Evolutionary conservation across 2,797 vertebrate genomes (phyloP), one percentile per base, ranked within the genome.

Genomic region (Hydrolagus colliei): DNA sequence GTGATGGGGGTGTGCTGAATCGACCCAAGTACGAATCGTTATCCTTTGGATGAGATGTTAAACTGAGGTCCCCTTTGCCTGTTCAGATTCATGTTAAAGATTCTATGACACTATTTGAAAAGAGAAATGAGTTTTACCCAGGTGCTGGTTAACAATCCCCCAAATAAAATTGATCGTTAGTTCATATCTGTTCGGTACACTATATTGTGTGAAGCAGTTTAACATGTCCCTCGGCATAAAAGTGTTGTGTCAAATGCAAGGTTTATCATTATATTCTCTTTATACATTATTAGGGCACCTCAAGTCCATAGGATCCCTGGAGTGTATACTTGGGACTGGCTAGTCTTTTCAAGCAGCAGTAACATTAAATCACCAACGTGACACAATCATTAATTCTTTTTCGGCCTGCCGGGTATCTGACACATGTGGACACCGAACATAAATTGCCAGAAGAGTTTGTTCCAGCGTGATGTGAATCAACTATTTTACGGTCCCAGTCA

Each of bases 401-500:
- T 20, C 59, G 52, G 11, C 20, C 41, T 3, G 2, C 41, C 41
- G 6, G 41, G 41, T 52, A 6, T 52, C 41, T 52, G 41, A 52
- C 41, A 52, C 1, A 52, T 52, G 41, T 52, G 41, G 41, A 52
- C 41, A 52, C 61, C 52, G 16, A 10, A n/a, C 16, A 77, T 61
- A 77, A 77, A 77, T 77, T 61, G 35, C 2, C n/a, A 5, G 52
- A 20, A 61, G 52, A 77, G 14, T 59, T 77, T 77, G 18, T 2
- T 77, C 20, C 75, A 77, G 75, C 75, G n/a, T 52, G 75, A 77
- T 77, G 61, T 77, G 75, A 77, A 77, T 77, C 75, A 61, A 16
- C 75, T 77, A 59, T 10, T 77, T 77, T 77, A 59, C 75, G 20
- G n/a, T 77, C 32, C 18, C 18, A 52, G 41, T 20, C 12, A 77